A percentile compares a stretch with the other conserved stretches of the same genome.
phyloP scores from a whole-genome alignment of 2,113 vertebrate genomes.

The Zosterops lateralis region DNA sequence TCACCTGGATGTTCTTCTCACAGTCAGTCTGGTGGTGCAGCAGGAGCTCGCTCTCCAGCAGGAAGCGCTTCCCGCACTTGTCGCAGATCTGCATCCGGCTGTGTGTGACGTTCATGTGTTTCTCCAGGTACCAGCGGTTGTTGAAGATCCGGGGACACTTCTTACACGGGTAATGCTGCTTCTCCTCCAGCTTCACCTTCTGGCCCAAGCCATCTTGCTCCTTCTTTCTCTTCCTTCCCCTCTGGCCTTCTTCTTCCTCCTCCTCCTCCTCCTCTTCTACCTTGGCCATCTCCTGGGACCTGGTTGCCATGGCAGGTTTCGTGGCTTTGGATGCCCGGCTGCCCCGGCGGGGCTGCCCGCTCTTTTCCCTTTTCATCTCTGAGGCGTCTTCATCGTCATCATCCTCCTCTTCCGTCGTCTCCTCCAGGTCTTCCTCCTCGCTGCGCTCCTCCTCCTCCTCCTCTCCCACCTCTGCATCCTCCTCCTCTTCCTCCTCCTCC shows the following conservation, averaged over 20 bases:
- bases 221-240: conserved; percentile 77
- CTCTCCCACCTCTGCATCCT: conserved; percentile 63
- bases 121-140: conserved; percentile 97
- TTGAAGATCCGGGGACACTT: conserved; percentile 95
- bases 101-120: conserved; percentile 97
- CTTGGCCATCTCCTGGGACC: conserved; percentile 71
- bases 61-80: conserved; percentile 92
- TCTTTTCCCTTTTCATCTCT: conserved; percentile 68
- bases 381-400: conserved; percentile 60
- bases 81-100: conserved; percentile 96
- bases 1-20: conserved; percentile 96
- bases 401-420: conserved; percentile 77
- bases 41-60: conserved; percentile 92
- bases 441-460: conserved; percentile 78
- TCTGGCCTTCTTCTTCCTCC: conserved; percentile 68
- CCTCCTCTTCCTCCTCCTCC: conserved; percentile 72
- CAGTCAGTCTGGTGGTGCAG: conserved; percentile 96
- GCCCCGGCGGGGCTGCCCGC: conserved; percentile 67
- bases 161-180: conserved; percentile 91
- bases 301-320: conserved; percentile 73
- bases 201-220: conserved; percentile 82
- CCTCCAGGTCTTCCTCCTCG: conserved; percentile 73
- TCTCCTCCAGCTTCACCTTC: conserved; percentile 93
- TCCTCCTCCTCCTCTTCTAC: conserved; percentile 71
- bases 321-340: conserved; percentile 65